Conservation (phyloP, 2,888 invertebrate species). For the Phortica okadai region DNA sequence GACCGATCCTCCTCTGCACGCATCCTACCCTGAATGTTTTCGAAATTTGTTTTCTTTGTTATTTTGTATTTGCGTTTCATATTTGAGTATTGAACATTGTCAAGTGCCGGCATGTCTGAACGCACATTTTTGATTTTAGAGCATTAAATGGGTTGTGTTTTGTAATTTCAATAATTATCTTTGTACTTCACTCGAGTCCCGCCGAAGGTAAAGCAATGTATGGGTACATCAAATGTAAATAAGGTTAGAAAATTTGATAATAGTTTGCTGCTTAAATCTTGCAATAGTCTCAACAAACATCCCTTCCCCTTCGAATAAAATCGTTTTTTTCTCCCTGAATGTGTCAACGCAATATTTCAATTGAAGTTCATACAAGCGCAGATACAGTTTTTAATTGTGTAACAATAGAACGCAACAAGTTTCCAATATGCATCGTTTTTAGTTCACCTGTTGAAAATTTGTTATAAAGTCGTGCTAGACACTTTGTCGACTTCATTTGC, state of each 20-base stretch:
- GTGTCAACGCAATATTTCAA: slow-evolving; percentile 5
- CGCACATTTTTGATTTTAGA: slow-evolving; percentile 23
- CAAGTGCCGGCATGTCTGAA: background rate
- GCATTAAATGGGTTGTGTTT: slow-evolving; percentile 26
- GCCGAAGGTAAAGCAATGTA: background rate
- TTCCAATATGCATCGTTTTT: background rate
- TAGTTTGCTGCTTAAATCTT: background rate
- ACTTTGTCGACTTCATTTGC: slow-evolving; percentile 14
- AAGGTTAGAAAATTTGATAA: no score
- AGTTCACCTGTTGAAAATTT: slow-evolving; percentile 62
- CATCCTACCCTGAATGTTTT: background rate
- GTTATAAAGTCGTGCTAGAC: slow-evolving; percentile 48
- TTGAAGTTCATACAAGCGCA: background rate
- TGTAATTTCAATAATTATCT: slow-evolving; percentile 3
- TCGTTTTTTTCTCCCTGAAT: background rate
- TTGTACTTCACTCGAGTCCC: background rate
- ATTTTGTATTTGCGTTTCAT: slow-evolving; percentile 23
- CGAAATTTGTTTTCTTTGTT: background rate
- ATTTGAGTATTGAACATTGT: background rate
- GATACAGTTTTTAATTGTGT: background rate
- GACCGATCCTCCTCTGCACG: background rate
- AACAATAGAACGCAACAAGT: slow-evolving; percentile 2
- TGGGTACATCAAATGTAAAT: background rate
- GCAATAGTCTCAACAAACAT: background rate
- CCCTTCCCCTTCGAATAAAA: background rate